A percentile compares a stretch with the other conserved stretches of the same genome.
Conservation (phyloP, 2,888 invertebrate species). For the Eupithecia abbreviata region DNA sequence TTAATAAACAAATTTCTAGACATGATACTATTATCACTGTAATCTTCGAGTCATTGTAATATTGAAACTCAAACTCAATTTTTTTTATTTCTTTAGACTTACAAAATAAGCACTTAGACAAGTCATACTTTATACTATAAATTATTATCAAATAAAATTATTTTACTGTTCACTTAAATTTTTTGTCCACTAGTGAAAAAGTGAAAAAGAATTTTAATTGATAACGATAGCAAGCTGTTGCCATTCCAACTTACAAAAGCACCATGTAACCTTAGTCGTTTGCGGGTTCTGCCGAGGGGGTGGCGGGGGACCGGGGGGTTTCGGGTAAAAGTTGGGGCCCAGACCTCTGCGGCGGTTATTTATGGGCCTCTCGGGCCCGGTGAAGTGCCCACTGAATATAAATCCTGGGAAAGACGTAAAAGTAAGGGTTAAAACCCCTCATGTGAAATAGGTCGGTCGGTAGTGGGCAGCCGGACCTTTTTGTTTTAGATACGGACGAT, state of each 20-base stretch:
- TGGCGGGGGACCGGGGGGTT: slow-evolving; percentile 41
- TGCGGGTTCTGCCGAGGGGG: slow-evolving; percentile 61
- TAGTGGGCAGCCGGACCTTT: slow-evolving; percentile 41
- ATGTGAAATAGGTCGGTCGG: slow-evolving; percentile 50
- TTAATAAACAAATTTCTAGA: too few relatives aligned
- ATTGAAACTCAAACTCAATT: too few relatives aligned
- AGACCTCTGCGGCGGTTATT: slow-evolving; percentile 77
- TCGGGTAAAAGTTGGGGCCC: slow-evolving; percentile 59
- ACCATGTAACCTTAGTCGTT: slow-evolving; percentile 77
- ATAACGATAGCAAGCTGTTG: slow-evolving; percentile 14
- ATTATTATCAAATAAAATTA: too few relatives aligned
- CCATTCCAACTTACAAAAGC: slow-evolving; percentile 25
- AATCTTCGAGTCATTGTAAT: not conserved
- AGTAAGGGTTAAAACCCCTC: slow-evolving; percentile 61
- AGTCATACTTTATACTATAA: too few relatives aligned
- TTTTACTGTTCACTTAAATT: too few relatives aligned
- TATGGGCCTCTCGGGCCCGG: slow-evolving; percentile 80
- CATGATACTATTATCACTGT: too few relatives aligned
- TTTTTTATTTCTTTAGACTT: too few relatives aligned
- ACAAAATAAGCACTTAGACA: too few relatives aligned
- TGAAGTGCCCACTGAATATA: slow-evolving; percentile 81
- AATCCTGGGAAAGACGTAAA: slow-evolving; percentile 79
- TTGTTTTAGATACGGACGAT: slow-evolving; percentile 33
- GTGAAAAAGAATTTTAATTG: too few relatives aligned
- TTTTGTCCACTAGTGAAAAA: too few relatives aligned